Base-by-base conservation (phyloP, 2,888 invertebrate genomes). In the Drosophila recens region DNA sequence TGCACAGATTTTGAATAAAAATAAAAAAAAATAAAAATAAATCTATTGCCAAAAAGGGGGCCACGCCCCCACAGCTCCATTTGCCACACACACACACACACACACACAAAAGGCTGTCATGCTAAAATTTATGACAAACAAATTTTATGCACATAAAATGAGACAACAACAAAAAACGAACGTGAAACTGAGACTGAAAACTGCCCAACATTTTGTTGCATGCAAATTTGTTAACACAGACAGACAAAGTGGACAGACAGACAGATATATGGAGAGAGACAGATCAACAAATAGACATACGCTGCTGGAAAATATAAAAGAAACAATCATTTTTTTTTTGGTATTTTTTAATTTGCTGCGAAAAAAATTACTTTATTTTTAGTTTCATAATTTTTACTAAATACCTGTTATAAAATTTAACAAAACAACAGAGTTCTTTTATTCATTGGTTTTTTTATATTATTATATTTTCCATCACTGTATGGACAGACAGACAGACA, bases 191-290 rank as follows among this genome's bases (percentile, higher is more conserved):
- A 36, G 70, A 61, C 64, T 53, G 58, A 73, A 76, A 80, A 72
- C 62, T 74, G 73, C 49, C 64, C 72, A 79, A 81, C 72, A 83
- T 75, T 79, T 72, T 76, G 80, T 78, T 77, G 80, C 81, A 80
- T 80, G 80, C 79, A 78, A 81, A 80, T 80, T 81, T 81, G 82
- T 81, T 70, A 80, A 62, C 74, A 78, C 62, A 49, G 48, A 53
- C 61, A 64, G 49, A 34, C 59, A 61, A 17, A 27, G 27, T 9
- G 9, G 40, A 23, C 4, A 23, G 23, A 23, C 23, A 23, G 23
- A 23, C 4, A 23, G 23, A 23, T 17, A 17, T 17, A 17, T 17
- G 17, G 17, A 17, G 23, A 23, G 4, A 23, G 23, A 23, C 23
- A 23, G 23, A 23, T 23, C 3, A 3, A 20, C 20, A 20, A 0